Evolutionary conservation across 2,113 vertebrate genomes (phyloP).

Genomic region (Chloebia gouldiae): DNA sequence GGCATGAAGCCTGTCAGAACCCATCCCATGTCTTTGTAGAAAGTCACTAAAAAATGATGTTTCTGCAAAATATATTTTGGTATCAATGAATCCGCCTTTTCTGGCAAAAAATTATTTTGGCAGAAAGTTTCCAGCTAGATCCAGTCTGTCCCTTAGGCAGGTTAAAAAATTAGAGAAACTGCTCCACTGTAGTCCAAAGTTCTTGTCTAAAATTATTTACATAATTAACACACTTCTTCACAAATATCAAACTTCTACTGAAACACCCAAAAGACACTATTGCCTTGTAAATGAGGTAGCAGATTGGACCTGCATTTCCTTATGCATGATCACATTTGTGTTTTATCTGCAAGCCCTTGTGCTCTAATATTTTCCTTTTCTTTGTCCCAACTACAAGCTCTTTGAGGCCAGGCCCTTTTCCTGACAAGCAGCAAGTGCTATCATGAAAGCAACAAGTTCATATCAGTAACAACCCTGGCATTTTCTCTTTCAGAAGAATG

Average conservation of each 20-base stretch:
- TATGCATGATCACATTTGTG: background rate
- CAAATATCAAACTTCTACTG: background rate
- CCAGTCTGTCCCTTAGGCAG: background rate
- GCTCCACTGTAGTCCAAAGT: background rate
- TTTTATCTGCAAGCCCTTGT: background rate
- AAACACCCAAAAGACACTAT: background rate
- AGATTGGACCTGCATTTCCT: background rate
- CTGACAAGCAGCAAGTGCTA: background rate
- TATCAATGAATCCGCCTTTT: constrained; percentile 26
- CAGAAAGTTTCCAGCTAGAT: background rate
- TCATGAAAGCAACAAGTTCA: background rate
- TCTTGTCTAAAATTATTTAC: background rate
- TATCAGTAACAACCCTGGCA: background rate
- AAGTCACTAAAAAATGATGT: background rate
- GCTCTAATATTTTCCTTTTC: background rate
- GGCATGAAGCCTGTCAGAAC: constrained; percentile 45
- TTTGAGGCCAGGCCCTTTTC: background rate
- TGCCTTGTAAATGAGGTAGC: background rate
- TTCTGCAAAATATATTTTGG: constrained; percentile 15
- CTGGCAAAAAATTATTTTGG: constrained; percentile 40
- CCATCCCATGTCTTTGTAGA: background rate
- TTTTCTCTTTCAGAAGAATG: background rate
- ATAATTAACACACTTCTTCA: background rate
- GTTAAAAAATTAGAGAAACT: background rate
- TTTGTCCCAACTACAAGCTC: background rate